phyloP scores from a whole-genome alignment of 2,113 vertebrate species.

The Aptenodytes forsteri region DNA sequence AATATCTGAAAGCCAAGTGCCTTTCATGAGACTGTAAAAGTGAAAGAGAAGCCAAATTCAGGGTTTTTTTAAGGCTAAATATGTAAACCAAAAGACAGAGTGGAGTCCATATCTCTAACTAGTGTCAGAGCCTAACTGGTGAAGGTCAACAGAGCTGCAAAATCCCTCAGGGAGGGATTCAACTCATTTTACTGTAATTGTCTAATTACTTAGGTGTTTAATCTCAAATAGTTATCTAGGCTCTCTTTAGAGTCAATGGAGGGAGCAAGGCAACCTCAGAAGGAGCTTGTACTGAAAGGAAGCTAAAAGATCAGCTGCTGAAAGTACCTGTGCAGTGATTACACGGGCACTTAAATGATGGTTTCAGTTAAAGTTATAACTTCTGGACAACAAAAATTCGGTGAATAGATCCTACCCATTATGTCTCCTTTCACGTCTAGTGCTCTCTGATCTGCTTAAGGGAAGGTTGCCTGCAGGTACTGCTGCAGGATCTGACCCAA shows the following conservation, averaged over 20 bases:
- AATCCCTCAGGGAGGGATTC: neutral
- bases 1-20: neutral
- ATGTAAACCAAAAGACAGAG: neutral
- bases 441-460: neutral
- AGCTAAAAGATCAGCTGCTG: neutral
- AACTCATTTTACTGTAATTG: neutral
- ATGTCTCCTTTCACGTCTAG: neutral
- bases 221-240: neutral
- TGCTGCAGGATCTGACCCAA: neutral
- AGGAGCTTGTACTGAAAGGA: neutral
- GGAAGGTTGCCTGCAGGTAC: neutral
- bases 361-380: neutral
- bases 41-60: neutral
- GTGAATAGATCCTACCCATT: neutral
- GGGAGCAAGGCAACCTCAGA: neutral
- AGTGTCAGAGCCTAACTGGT: neutral
- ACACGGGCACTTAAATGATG: neutral
- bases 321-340: neutral
- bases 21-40: neutral
- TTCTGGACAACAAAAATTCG: neutral
- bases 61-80: neutral
- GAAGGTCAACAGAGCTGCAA: neutral
- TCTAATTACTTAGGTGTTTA: neutral
- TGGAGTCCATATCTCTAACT: neutral
- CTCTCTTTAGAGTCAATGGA: neutral